phyloP scores from a whole-genome alignment of 1,140 invertebrate genomes.

The Coptotermes formosanus region DNA sequence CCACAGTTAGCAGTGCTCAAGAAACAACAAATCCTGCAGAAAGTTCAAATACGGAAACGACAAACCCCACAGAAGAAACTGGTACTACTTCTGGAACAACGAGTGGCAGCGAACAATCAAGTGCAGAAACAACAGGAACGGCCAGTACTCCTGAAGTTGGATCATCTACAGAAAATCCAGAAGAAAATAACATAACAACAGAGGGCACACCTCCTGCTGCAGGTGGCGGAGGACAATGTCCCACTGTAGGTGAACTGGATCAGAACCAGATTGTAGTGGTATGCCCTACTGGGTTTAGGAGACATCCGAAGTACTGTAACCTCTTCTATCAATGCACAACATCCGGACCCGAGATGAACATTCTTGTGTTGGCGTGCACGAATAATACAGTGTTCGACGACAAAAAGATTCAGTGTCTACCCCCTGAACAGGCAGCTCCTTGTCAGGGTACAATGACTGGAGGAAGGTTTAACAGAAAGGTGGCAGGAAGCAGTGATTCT shows the following conservation, averaged over 20 bases:
- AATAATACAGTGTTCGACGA: constrained; percentile 75
- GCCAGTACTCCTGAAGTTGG: constrained; percentile 12
- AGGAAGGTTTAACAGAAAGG: background rate
- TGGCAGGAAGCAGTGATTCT: background rate
- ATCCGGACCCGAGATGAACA: constrained; percentile 64
- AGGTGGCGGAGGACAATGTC: constrained; percentile 27
- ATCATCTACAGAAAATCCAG: constrained; percentile 9
- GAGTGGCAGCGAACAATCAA: background rate
- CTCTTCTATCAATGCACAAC: constrained; percentile 79
- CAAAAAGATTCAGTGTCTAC: constrained; percentile 65
- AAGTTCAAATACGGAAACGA: background rate
- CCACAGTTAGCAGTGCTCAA: constrained; percentile 20
- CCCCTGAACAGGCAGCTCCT: constrained; percentile 42
- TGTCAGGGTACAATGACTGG: background rate
- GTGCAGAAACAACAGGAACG: background rate
- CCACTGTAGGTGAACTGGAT: constrained; percentile 31
- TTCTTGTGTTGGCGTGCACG: constrained; percentile 71
- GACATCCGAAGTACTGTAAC: constrained; percentile 81
- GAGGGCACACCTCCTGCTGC: background rate
- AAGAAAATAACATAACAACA: background rate
- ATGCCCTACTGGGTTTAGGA: constrained; percentile 76
- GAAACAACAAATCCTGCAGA: background rate
- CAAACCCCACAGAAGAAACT: constrained; percentile 9
- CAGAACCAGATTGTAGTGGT: constrained; percentile 65
- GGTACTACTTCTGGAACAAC: background rate